Evolutionary conservation across 1,140 invertebrate genomes (phyloP), one percentile per base, ranked within the genome.

Genomic region (Drosophila burlai): DNA sequence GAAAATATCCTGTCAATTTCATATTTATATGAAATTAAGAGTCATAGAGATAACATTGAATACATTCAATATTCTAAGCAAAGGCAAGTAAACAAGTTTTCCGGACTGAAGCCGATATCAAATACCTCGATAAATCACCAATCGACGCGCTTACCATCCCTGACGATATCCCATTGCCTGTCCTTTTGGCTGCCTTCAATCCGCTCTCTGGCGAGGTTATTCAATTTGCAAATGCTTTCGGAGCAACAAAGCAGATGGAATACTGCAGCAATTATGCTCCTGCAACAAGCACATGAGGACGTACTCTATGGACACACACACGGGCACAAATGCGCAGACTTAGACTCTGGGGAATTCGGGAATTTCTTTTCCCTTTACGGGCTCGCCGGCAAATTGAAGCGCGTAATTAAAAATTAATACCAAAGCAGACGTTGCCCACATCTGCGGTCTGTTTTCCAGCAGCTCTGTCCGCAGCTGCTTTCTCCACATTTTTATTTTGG

Each of bases 341-440:
- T 65, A 34, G 46, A 59, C 59, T 10, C n/a, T 29, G 36, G 55
- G 46, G 38, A 60, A 62, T 71, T 72, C 13, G 2, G 16, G 49
- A 57, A 65, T 47, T 58, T 45, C 43, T 21, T 65, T 62, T 76
- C 26, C 31, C 49, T 64, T 54, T 60, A n/a, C 47, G 55, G 42
- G 26, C 47, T 40, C 34, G 34, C 36, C 46, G 38, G 61, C 42
- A 69, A 82, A 82, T 60, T 83, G 75, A 79, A 79, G 80, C 80
- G 80, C 75, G 64, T 83, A 83, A 83, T 83, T 83, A 69, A 83
- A 83, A 75, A 79, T 83, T 82, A 83, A 79, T 82, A 46, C 68
- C 58, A 72, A 77, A 76, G 73, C 62, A 67, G 73, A 76, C 52
- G 49, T 43, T 52, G 11, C 36, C 59, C 60, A 54, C 72, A 76